Base-by-base conservation (phyloP, 1,140 invertebrate species). In the Heliconius hermathena region DNA sequence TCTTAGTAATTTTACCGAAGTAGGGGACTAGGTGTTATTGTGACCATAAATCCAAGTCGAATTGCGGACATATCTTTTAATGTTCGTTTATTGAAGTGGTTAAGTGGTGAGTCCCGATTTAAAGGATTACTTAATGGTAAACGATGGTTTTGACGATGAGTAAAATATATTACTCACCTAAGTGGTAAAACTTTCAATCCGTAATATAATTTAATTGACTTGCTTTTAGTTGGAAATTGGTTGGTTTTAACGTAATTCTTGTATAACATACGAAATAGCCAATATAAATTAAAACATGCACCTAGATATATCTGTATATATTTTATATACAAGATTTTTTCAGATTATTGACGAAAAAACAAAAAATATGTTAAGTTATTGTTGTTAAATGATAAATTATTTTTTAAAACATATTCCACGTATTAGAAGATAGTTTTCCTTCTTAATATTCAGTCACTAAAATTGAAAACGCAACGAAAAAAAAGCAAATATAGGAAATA, bases 31-130 rank as follows among this genome's bases (percentile, higher is more conserved):
- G 76, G 83, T 84, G 87, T 91, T 91, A 91, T 88, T 85, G 87
- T 88, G 85, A 86, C 87, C 87, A 90, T 92, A 91, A 92, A 91
- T 91, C 90, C 83, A 82, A 89, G 87, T 92, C 90, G 90, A 91
- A 92, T 91, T 91, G 86, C 87, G 89, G 89, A 92, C 89, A 90
- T 91, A 90, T 91, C 88, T 88, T 92, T 92, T 92, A 92, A 91
- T 90, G 89, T 88, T 82, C 85, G 82, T 91, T 90, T 90, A 92
- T 92, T 91, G 89, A 90, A 91, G 90, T 90, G 90, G 89, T 91
- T 90, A 92, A 66, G 9, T 66, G 60, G 60, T 66, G 26, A 66
- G 26, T 66, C 60, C 26, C 11, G 46, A 54, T 76, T 79, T 80
- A 79, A 82, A 80, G 81, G 81, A 84, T 84, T 83, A 54, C 72